These are phyloP conservation scores for Aix galericulata DNA, from an alignment of 2,113 vertebrate species.

Conservation along the genomic window DNA sequence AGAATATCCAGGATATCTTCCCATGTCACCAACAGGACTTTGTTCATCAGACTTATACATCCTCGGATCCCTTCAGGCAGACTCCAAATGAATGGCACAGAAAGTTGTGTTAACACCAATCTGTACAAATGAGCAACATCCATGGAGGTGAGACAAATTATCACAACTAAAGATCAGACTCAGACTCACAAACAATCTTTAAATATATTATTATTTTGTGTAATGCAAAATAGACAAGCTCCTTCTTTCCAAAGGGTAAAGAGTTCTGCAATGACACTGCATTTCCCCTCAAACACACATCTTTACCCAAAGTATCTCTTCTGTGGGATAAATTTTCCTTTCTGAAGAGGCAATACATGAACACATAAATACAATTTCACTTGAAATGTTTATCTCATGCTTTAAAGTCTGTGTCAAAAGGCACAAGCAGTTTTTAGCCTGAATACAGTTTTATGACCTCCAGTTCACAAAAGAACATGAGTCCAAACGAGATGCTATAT, in stretches of 20 bases:
- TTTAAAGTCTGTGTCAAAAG: background rate
- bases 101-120: background rate
- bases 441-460: background rate
- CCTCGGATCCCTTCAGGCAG: background rate
- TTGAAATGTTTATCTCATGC: background rate
- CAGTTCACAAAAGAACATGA: fast-evolving
- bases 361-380: background rate
- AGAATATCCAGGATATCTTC: background rate
- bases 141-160: background rate
- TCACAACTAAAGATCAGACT: background rate
- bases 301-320: background rate
- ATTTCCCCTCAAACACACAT: background rate
- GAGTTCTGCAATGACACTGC: fast-evolving
- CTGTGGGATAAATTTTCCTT: background rate
- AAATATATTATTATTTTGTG: too few species aligned
- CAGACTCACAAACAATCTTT: background rate
- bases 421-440: background rate
- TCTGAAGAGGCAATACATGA: background rate
- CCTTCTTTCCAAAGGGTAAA: background rate
- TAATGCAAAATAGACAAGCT: background rate
- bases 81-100: background rate
- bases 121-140: background rate
- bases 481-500: background rate
- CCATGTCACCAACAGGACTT: background rate
- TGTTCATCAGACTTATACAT: background rate